phyloP scores from a whole-genome alignment of 2,888 invertebrate genomes.

The Xestoiulus laeticollis region DNA sequence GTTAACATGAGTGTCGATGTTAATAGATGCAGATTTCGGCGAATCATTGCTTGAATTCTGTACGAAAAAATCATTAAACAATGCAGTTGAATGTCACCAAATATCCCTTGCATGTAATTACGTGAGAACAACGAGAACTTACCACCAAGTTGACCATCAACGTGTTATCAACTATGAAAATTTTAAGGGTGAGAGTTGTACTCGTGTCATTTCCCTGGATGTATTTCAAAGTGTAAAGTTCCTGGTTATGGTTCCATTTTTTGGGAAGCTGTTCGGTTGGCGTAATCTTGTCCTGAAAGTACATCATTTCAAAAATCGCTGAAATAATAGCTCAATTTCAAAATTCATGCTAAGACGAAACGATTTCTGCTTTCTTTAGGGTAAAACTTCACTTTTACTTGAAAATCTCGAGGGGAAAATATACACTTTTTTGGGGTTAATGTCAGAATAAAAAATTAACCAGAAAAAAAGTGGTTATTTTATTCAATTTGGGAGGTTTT shows the following conservation, averaged over 20 bases:
- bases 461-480: too few species aligned
- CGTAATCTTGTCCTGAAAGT: neutral
- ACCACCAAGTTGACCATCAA: conserved; percentile 28
- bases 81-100: too few species aligned
- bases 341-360: too few species aligned
- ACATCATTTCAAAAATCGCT: too few species aligned
- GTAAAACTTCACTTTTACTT: too few species aligned
- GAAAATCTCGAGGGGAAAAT: too few species aligned
- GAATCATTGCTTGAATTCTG: neutral
- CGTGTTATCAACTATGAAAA: neutral
- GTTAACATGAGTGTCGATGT: neutral
- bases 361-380: too few species aligned
- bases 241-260: neutral
- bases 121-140: neutral
- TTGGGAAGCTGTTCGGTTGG: conserved; percentile 42
- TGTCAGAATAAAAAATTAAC: too few species aligned
- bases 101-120: too few species aligned
- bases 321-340: too few species aligned
- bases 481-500: too few species aligned
- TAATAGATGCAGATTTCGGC: neutral
- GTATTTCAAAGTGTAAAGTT: conserved; percentile 47
- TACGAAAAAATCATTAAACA: neutral
- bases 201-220: neutral
- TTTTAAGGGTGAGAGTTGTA: neutral
- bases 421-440: too few species aligned